Evolutionary conservation across 2,113 vertebrate species (phyloP), one percentile per base, ranked within the genome.

Genomic region (Pyrgilauda ruficollis): DNA sequence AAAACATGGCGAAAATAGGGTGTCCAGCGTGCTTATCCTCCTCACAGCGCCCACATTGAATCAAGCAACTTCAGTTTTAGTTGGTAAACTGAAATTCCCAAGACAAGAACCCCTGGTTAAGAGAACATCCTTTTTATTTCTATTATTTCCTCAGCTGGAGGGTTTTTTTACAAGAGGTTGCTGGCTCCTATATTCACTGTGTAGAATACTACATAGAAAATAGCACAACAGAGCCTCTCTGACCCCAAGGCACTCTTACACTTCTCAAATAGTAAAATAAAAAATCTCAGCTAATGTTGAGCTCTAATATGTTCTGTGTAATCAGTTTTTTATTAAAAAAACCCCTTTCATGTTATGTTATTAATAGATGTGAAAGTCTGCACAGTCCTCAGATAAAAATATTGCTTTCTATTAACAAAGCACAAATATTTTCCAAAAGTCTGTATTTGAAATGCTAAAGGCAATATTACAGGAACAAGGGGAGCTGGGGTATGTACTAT

Each of bases 401-500:
- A 55, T 1, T 16, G 41, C 5, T 72, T 56, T 37, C 31, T 79
- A 85, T 24, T 84, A 81, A 89, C n/a, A 78, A 81, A 56, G 44
- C 19, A 82, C 53, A 91, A 69, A 59, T 20, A 79, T 6, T 76
- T 49, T 69, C 31, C 52, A 41, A 93, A 19, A 6, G 9, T 43
- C 80, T 72, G 11, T n/a, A 53, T 75, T 91, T 72, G 12, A 75
- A 62, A 58, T 69, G 35, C 33, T 61, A 28, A 52, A 66, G 21
- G 47, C 4, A 68, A 33, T 7, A 35, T 12, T 37, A n/a, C 13
- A 86, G 49, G 63, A 58, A 19, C 8, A 49, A 78, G 22, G 8
- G 56, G 79, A 91, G 28, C 11, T 53, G 58, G 35, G 2, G 0
- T 16, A 46, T 8, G 10, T 3, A 53, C 75, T 6, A 35, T 0